phyloP scores from a whole-genome alignment of 2,797 vertebrate genomes.

The Tiaroga cobitis region DNA sequence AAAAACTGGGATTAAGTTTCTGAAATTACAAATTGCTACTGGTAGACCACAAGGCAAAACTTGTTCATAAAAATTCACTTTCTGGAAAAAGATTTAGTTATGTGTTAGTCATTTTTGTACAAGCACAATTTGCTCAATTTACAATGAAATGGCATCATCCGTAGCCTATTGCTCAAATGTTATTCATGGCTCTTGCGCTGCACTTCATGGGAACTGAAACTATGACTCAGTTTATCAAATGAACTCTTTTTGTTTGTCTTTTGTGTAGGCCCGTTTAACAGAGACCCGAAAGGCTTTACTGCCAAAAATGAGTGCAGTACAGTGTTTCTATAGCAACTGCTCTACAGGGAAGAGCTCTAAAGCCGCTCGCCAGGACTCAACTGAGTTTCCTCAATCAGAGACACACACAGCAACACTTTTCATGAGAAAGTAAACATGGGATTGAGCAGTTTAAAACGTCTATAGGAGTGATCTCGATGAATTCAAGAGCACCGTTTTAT shows the following conservation, averaged over 20 bases:
- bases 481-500: background rate
- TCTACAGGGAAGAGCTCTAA: background rate
- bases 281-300: background rate
- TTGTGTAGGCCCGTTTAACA: background rate
- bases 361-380: background rate
- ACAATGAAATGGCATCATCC: background rate
- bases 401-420: background rate
- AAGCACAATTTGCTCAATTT: background rate
- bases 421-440: background rate
- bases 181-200: background rate
- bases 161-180: background rate
- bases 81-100: background rate
- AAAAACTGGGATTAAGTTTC: background rate
- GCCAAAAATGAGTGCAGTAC: background rate
- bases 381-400: background rate
- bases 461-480: no score
- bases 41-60: background rate
- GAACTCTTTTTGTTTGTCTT: background rate
- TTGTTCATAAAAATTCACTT: background rate
- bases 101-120: background rate
- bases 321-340: conserved; percentile 18
- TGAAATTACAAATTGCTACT: background rate
- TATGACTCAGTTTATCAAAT: background rate
- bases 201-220: background rate
- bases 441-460: background rate